Evolutionary conservation across 2,113 vertebrate species (phyloP), one percentile per base, ranked within the genome.

Genomic region (Spheniscus mendiculus): DNA sequence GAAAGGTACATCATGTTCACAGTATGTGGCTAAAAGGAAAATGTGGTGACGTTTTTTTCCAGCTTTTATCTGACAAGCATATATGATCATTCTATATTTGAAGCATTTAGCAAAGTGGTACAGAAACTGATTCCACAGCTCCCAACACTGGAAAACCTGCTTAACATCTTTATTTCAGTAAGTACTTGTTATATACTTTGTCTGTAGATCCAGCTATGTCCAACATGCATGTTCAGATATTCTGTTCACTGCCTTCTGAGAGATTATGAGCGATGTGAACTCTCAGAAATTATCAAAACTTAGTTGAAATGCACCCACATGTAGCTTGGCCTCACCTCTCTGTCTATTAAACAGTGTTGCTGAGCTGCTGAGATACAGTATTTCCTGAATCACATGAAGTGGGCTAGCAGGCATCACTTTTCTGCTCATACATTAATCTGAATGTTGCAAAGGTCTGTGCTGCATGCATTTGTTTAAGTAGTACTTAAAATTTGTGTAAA

Each of bases 51-150:
- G 9, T 98, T 95, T 91, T 98, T 97, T 98, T 98, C 81, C 98
- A 99, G 99, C 98, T 99, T 99, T 98, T 99, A 99, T 98, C 98
- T 99, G 97, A 99, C 99, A 88, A 99, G 99, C 97, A 99, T 99
- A 98, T 99, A 99, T 95, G 99, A 99, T 97, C 99, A 99, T 98
- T 99, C 99, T 93, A 99, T 99, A 98, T 99, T 99, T 98, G 99
- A 99, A 98, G 99, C 99, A 36, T 99, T 99, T 98, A 99, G 99
- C 96, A 99, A 99, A 98, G 99, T 99, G 96, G 99, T 99, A 93
- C 99, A 99, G 98, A 99, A 99, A 97, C 98, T 99, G 94, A 99
- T 99, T 96, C 99, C 99, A 93, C 99, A 99, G 92, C 99, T 99
- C 80, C 99, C 99, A 93, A 99, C 99, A 59, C 97, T 99, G 97